Conservation (phyloP, 1,140 invertebrate genomes). For the Lamellibrachia luymesi region DNA sequence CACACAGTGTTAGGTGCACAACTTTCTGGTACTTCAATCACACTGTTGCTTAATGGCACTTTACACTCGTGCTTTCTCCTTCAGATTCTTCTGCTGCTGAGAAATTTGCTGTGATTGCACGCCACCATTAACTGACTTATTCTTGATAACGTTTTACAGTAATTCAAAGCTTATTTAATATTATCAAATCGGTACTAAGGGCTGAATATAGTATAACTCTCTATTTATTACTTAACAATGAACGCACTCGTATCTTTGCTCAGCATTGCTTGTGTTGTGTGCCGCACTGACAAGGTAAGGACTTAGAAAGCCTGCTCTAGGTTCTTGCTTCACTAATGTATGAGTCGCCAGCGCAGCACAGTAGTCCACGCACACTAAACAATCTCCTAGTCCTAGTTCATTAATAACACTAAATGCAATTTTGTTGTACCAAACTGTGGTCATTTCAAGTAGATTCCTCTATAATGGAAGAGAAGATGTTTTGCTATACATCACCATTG, state of each 20-base stretch:
- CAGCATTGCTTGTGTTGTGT: not conserved
- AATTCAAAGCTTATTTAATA: not conserved
- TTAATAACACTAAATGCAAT: not conserved
- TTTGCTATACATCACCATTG: not conserved
- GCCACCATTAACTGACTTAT: not conserved
- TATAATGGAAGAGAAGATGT: not conserved
- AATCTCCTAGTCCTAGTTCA: not conserved
- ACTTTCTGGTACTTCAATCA: not conserved
- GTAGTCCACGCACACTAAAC: not conserved
- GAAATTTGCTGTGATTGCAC: not conserved
- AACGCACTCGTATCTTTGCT: not conserved
- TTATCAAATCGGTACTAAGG: not conserved
- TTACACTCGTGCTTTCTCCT: not conserved
- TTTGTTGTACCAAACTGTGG: not conserved
- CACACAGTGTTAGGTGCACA: not conserved
- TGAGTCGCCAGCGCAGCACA: not conserved
- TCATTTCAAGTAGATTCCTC: not conserved
- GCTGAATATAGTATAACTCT: not conserved
- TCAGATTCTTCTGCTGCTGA: not conserved
- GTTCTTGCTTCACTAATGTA: conserved; percentile 1
- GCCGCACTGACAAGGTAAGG: not conserved
- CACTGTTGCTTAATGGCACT: not conserved
- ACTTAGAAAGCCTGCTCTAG: not conserved
- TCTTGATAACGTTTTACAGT: not conserved
- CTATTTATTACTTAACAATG: not conserved